phyloP scores from a whole-genome alignment of 92 coral and sea anemone genomes.

The Scolanthus callimorphus region DNA sequence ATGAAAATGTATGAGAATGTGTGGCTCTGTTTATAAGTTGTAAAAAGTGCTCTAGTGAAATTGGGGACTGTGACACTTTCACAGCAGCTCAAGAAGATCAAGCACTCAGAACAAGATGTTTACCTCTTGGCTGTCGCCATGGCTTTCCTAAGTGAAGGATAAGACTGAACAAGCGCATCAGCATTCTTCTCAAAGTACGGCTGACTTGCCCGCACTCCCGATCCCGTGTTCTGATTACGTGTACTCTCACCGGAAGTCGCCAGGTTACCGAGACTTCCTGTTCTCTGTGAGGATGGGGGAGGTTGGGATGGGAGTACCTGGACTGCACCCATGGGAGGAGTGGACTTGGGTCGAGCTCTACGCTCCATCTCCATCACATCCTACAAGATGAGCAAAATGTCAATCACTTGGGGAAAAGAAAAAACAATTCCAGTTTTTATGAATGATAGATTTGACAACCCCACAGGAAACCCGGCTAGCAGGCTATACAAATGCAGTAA shows the following conservation, averaged over 20 bases:
- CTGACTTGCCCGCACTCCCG: constrained; percentile 63
- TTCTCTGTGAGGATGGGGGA: constrained; percentile 27
- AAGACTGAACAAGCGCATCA: constrained; percentile 57
- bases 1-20: no score
- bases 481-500: no score
- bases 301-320: constrained; percentile 32
- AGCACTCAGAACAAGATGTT: no score
- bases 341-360: constrained; percentile 85
- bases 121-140: constrained; percentile 29
- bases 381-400: constrained; percentile 20
- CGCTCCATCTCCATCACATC: constrained; percentile 28
- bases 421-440: no score
- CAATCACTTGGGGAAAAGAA: background rate
- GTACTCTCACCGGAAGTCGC: constrained; percentile 94
- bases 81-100: no score
- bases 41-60: no score
- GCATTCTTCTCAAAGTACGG: constrained; percentile 46
- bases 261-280: constrained; percentile 73
- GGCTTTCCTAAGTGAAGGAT: constrained; percentile 84
- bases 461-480: no score
- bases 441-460: no score
- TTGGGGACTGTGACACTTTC: no score
- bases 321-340: constrained; percentile 67
- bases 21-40: no score
- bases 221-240: constrained; percentile 89